Conservation (phyloP, 64 coral and sea anemone species). For the Montipora capricornis region DNA sequence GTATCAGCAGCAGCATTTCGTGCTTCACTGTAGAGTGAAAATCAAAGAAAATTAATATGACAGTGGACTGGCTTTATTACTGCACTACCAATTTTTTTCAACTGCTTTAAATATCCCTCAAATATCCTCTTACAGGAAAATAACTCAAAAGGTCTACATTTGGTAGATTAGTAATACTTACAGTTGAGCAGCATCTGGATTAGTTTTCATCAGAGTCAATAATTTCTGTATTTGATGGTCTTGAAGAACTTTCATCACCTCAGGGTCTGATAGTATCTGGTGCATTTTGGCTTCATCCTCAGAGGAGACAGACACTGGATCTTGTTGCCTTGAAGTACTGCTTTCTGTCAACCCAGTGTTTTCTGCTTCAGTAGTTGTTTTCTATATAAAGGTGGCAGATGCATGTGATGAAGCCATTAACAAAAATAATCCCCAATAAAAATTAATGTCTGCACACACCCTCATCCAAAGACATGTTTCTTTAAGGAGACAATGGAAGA, state of each 20-base stretch:
- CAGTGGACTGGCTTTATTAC: neutral
- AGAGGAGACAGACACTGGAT: conserved; percentile 31
- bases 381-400: neutral
- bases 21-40: conserved; percentile 8
- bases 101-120: too few relatives aligned
- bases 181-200: conserved; percentile 81
- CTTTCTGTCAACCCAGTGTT: conserved; percentile 59
- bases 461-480: too few relatives aligned
- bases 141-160: too few relatives aligned
- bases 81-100: neutral
- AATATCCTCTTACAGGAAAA: too few relatives aligned
- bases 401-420: neutral
- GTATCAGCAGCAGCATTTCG: conserved; percentile 34
- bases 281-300: conserved; percentile 85
- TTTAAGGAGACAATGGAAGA: too few relatives aligned
- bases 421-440: too few relatives aligned
- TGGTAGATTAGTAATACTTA: conserved; percentile 20
- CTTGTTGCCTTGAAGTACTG: conserved; percentile 25
- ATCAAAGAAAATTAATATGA: neutral
- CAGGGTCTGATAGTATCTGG: conserved; percentile 78
- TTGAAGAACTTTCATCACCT: conserved; percentile 70
- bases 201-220: conserved; percentile 71
- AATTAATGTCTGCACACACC: too few relatives aligned
- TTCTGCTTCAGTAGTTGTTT: neutral
- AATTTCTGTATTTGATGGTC: conserved; percentile 83